A percentile compares a stretch with the other conserved stretches of the same genome.
Conservation (phyloP, 2,797 vertebrate genomes). For the Ataeniobius toweri region DNA sequence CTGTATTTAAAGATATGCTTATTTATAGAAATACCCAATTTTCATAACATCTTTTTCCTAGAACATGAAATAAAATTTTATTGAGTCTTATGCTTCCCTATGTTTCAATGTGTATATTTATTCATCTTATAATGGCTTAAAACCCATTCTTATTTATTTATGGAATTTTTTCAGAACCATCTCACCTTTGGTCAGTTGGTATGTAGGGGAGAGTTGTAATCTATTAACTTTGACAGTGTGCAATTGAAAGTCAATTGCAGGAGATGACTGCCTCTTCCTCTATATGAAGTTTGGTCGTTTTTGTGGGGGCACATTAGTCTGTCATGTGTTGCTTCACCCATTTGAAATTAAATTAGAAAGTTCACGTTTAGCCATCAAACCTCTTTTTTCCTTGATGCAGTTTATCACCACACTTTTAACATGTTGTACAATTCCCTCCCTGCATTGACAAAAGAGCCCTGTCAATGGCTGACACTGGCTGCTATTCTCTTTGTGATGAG, state of each 20-base stretch:
- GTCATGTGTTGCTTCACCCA: not conserved
- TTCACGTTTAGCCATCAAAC: not conserved
- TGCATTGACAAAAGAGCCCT: slow-evolving; percentile 51
- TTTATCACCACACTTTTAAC: slow-evolving; percentile 26
- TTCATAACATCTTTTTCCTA: no score
- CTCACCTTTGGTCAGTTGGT: not conserved
- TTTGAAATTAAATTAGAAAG: not conserved
- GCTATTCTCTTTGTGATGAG: slow-evolving; percentile 53
- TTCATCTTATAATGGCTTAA: no score
- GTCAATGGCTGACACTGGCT: slow-evolving; percentile 54
- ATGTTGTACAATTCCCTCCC: slow-evolving; percentile 38
- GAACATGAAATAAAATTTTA: not conserved
- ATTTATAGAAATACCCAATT: no score
- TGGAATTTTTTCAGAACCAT: no score
- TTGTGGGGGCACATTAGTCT: not conserved
- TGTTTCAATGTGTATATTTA: no score
- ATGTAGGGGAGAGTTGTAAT: not conserved
- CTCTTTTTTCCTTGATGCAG: slow-evolving; percentile 10
- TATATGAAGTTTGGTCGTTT: not conserved
- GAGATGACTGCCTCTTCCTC: no score
- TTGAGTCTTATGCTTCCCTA: no score
- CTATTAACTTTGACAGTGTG: not conserved
- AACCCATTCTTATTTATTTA: no score
- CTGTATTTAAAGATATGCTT: no score
- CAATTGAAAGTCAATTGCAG: not conserved